These are phyloP conservation scores for Drosophila cardini DNA, from an alignment of 1,140 invertebrate genomes.

Conservation along the genomic window DNA sequence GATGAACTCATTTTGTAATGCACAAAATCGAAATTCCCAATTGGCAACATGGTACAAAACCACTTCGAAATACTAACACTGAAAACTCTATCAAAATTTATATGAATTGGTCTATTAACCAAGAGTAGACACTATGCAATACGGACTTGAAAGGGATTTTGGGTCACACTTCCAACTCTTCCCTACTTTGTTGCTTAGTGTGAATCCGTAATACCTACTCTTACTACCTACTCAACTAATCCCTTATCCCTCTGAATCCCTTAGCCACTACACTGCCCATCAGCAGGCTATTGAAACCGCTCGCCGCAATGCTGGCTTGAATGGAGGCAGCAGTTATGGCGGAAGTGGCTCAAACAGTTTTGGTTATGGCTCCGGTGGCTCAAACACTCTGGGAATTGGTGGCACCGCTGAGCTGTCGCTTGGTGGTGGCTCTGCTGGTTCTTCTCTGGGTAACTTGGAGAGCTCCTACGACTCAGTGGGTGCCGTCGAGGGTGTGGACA, in stretches of 20 bases:
- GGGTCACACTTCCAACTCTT: no score
- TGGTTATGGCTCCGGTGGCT: conserved; percentile 27
- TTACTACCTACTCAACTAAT: not conserved
- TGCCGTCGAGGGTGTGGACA: conserved; percentile 46
- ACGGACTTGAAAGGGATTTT: not conserved
- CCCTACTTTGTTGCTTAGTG: conserved; percentile 1
- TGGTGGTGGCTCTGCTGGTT: conserved; percentile 19
- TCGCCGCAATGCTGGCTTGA: conserved; percentile 52
- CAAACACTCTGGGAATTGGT: conserved; percentile 13
- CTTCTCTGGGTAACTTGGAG: conserved; percentile 60
- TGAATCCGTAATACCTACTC: not conserved
- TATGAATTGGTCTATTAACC: not conserved
- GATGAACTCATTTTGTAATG: conserved; percentile 54
- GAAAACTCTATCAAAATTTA: conserved; percentile 1
- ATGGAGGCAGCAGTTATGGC: conserved; percentile 4
- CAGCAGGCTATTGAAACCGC: conserved; percentile 72
- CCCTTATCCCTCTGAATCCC: no score
- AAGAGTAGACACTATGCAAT: conserved; percentile 16
- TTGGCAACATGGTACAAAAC: conserved; percentile 61
- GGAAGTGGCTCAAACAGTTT: conserved; percentile 24
- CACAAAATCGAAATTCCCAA: conserved; percentile 61
- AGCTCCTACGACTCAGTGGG: conserved; percentile 73
- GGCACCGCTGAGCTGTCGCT: conserved; percentile 27
- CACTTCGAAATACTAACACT: conserved; percentile 5
- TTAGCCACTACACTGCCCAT: conserved; percentile 71